Conservation (phyloP, 2,888 invertebrate species). For the Cantharis lateralis region DNA sequence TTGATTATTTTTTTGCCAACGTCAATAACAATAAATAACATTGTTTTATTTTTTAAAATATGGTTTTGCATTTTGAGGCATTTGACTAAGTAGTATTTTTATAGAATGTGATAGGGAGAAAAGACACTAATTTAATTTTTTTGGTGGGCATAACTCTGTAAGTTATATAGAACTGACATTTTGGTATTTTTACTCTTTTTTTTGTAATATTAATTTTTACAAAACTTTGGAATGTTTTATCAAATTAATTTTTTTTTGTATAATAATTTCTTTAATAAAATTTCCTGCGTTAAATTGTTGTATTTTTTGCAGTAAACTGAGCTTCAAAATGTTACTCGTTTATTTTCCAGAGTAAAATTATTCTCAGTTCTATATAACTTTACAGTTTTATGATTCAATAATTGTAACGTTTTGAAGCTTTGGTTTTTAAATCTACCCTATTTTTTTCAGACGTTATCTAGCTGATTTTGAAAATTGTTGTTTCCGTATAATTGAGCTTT, state of each 20-base stretch:
- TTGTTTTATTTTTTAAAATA: background rate
- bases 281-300: constrained; percentile 35
- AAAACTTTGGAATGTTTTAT: constrained; percentile 33
- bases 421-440: constrained; percentile 38
- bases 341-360: constrained; percentile 35
- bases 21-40: background rate
- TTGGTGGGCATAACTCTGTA: constrained; percentile 23
- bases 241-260: constrained; percentile 18
- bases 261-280: constrained; percentile 30
- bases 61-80: constrained; percentile 42
- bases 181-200: constrained; percentile 35
- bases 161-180: constrained; percentile 57
- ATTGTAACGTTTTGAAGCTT: constrained; percentile 55
- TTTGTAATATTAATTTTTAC: constrained; percentile 26
- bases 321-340: constrained; percentile 54
- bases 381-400: constrained; percentile 15
- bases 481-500: too few species aligned
- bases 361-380: constrained; percentile 58
- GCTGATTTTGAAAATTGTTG: too few species aligned
- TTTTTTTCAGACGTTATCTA: background rate
- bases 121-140: constrained; percentile 21
- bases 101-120: constrained; percentile 23
- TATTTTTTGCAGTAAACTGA: constrained; percentile 47
- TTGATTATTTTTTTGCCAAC: background rate
- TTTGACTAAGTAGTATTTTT: constrained; percentile 27